phyloP scores from a whole-genome alignment of 2,113 vertebrate genomes.

The Phalacrocorax pelagicus region DNA sequence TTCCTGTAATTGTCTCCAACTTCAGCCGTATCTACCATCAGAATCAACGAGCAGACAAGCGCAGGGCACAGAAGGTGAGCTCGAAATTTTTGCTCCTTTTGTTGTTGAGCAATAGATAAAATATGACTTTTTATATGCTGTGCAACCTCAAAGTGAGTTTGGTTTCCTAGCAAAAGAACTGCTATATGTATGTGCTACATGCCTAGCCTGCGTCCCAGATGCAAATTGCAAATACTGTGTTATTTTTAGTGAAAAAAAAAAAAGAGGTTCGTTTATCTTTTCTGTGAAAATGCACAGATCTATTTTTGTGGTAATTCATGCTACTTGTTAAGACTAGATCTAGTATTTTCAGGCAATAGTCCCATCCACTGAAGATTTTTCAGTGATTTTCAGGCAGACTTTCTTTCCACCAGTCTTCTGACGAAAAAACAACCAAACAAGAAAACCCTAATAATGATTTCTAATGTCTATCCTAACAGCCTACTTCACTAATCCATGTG shows the following conservation, averaged over 20 bases:
- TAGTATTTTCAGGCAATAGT: neutral
- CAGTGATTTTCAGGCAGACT: neutral
- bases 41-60: slow-evolving; percentile 94
- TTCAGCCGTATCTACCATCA: slow-evolving; percentile 99
- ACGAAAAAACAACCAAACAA: neutral
- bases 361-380: neutral
- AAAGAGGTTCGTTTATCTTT: neutral
- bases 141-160: neutral
- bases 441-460: neutral
- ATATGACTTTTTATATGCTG: neutral
- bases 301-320: neutral
- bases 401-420: neutral
- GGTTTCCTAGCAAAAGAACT: neutral
- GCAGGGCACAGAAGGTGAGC: slow-evolving; percentile 92
- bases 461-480: neutral
- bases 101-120: neutral
- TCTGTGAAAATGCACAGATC: neutral
- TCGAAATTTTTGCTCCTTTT: neutral
- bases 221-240: neutral
- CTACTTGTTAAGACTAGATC: neutral
- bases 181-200: neutral
- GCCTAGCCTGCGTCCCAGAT: neutral
- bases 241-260: neutral
- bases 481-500: neutral
- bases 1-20: slow-evolving; percentile 98